phyloP scores from a whole-genome alignment of 2,113 vertebrate species.

The Macrotus californicus region DNA sequence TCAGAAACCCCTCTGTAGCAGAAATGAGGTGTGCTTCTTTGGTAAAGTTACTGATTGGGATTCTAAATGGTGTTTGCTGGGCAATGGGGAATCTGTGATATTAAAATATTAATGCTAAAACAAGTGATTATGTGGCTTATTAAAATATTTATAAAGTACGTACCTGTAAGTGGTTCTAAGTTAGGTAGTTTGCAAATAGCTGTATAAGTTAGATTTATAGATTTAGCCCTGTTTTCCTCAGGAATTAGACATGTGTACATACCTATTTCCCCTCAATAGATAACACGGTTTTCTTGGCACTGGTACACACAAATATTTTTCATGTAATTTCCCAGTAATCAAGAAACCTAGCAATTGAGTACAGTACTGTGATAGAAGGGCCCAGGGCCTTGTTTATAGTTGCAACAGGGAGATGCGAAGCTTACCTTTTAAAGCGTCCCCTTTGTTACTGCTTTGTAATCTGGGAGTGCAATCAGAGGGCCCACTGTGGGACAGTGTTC shows the following conservation, averaged over 20 bases:
- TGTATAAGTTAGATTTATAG: neutral
- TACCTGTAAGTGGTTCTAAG: slow-evolving; percentile 9
- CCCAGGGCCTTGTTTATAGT: neutral
- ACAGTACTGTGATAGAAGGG: neutral
- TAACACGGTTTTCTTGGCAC: slow-evolving; percentile 9
- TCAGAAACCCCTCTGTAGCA: neutral
- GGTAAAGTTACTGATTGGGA: neutral
- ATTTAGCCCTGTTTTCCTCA: neutral
- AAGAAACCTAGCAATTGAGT: slow-evolving; percentile 10
- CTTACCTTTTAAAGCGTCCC: neutral
- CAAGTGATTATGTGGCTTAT: slow-evolving; percentile 8
- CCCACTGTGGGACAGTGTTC: neutral
- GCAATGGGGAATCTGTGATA: neutral
- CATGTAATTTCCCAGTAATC: slow-evolving; percentile 25
- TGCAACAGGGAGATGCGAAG: neutral
- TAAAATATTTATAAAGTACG: slow-evolving; percentile 25
- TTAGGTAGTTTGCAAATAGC: neutral
- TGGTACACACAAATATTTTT: neutral
- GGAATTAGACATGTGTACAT: neutral
- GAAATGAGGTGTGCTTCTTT: neutral
- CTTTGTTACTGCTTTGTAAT: slow-evolving; percentile 1
- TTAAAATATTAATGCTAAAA: slow-evolving; percentile 55
- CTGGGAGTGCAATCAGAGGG: neutral
- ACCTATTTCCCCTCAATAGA: neutral
- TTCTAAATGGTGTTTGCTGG: slow-evolving; percentile 1